These are phyloP conservation scores for Stegodyphus mimosarum DNA, from an alignment of 1,140 invertebrate genomes.

Conservation along the genomic window DNA sequence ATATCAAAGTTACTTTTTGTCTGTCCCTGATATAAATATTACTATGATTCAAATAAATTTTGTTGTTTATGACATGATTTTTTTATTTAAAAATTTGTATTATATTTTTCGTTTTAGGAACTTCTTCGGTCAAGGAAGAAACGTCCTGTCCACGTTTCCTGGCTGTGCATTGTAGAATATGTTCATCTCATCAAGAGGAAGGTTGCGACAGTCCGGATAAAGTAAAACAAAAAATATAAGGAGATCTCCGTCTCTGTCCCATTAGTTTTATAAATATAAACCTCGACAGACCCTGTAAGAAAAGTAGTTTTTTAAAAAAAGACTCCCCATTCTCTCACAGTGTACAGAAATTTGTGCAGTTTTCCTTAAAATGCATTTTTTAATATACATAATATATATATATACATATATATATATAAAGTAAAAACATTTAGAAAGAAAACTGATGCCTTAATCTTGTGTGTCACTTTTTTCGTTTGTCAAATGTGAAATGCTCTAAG, in stretches of 20 bases:
- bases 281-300: conserved; percentile 9
- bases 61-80: too few relatives aligned
- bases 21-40: too few relatives aligned
- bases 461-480: conserved; percentile 29
- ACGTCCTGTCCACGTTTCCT: conserved; percentile 19
- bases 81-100: not conserved
- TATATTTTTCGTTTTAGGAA: conserved; percentile 25
- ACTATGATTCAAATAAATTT: too few relatives aligned
- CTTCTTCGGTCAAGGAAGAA: conserved; percentile 47
- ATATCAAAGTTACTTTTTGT: too few relatives aligned
- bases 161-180: conserved; percentile 12
- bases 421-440: conserved; percentile 45
- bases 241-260: conserved; percentile 43
- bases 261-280: conserved; percentile 49
- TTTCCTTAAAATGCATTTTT: conserved; percentile 57
- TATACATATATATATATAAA: conserved; percentile 12
- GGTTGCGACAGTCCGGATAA: not conserved
- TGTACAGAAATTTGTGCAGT: conserved; percentile 53
- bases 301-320: conserved; percentile 56
- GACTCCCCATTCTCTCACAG: conserved; percentile 18
- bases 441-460: conserved; percentile 57
- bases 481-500: conserved; percentile 15
- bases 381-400: conserved; percentile 56
- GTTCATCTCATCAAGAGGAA: conserved; percentile 34
- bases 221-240: not conserved